Percentiles rank a stretch among this genome's conserved stretches.
Conservation (phyloP, 2,888 invertebrate genomes). For the Chaitophorus viminalis region DNA sequence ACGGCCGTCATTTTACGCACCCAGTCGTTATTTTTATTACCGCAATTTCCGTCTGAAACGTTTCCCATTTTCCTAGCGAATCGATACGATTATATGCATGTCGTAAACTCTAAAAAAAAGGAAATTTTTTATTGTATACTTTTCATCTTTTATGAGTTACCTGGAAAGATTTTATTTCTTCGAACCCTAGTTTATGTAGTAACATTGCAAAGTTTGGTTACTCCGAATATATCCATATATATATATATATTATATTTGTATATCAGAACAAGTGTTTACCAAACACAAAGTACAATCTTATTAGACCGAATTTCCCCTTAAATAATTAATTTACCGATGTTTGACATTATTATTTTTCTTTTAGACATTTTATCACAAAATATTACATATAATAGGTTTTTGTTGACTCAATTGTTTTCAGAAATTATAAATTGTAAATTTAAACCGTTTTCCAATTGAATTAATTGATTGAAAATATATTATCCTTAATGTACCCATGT, state of each 20-base stretch:
- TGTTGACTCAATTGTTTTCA: background rate
- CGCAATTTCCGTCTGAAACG: constrained; percentile 4
- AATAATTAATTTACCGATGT: no score
- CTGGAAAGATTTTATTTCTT: constrained; percentile 12
- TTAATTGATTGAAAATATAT: background rate
- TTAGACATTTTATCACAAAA: background rate
- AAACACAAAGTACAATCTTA: background rate
- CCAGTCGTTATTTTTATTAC: constrained; percentile 46
- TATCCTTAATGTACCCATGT: background rate
- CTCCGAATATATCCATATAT: no score
- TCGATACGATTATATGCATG: constrained; percentile 31
- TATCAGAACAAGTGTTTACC: background rate
- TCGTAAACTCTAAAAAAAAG: constrained; percentile 14
- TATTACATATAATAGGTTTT: background rate
- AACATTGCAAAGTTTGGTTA: background rate
- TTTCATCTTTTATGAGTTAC: constrained; percentile 40
- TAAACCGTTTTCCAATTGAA: background rate
- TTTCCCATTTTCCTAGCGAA: constrained; percentile 31
- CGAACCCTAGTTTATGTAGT: background rate
- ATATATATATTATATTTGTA: background rate
- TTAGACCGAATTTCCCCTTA: no score
- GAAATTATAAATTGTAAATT: background rate
- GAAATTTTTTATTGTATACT: constrained; percentile 28
- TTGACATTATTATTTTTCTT: background rate
- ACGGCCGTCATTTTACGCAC: constrained; percentile 40